Evolutionary conservation across 1,140 invertebrate species (phyloP), one percentile per base, ranked within the genome.

Genomic region (Harlomillsia oculata): DNA sequence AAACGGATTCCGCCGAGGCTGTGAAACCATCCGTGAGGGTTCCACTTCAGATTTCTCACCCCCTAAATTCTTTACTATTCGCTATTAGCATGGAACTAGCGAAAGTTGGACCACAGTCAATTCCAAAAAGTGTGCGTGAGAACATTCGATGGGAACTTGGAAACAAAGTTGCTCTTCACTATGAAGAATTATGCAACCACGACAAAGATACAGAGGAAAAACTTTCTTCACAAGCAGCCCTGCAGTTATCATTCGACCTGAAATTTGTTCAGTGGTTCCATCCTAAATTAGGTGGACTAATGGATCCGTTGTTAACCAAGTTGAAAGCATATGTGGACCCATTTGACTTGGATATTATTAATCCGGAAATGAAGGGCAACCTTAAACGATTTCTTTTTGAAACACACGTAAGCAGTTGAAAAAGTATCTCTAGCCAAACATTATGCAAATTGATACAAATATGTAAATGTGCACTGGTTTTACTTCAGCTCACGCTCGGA

Each of bases 251-350:
- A 23, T 65, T 65, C 21, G 63, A 65, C 28, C 30, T 65, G 18
- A 65, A 65, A 23, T 65, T 62, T 44, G 41, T 61, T 13, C 63
- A 65, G 26, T 65, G 63, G 63, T 59, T 65, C 32, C 63, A 65
- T 43, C 46, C 57, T 13, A 62, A 59, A 26, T 36, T 65, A 13
- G 23, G 36, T 21, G 46, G 37, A 9, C 6, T 18, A 13, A 37
- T 56, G 0, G 60, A 65, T 2, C 41, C 41, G n/a, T 20, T 60
- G 13, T 5, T 52, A 0, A 20, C 26, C 3, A 52, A 57, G 20
- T 46, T 63, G 18, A 20, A 59, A 39, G 34, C 6, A 25, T 8
- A 48, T 13, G 54, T 65, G 28, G 63, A 65, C 36, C 63, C 63
- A 0, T 65, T 65, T 52, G 63, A 65, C 34, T 53, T 59, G 53